Percentiles rank a stretch among this genome's conserved stretches.
Evolutionary conservation across 2,888 invertebrate genomes (phyloP).

Genomic region (Temnothorax rugatulus): DNA sequence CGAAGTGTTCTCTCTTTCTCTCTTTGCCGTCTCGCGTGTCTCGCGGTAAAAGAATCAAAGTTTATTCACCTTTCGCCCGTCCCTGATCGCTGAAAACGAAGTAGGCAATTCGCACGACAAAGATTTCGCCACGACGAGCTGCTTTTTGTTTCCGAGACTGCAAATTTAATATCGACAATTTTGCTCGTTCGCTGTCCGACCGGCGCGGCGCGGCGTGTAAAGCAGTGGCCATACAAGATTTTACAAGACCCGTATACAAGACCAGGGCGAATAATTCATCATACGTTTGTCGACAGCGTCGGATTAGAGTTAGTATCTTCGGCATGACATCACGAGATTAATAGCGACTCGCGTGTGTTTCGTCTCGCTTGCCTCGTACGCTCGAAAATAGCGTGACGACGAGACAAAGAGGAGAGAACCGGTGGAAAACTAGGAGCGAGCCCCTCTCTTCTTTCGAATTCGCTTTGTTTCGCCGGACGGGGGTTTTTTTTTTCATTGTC

Average conservation of each 20-base stretch:
- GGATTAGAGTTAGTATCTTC: slow-evolving; percentile 56
- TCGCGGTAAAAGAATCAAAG: slow-evolving; percentile 55
- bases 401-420: not conserved
- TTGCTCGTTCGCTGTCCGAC: not conserved
- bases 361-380: slow-evolving; percentile 35
- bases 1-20: not conserved
- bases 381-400: slow-evolving; percentile 54
- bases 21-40: not conserved
- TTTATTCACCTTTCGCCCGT: slow-evolving; percentile 50
- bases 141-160: not conserved
- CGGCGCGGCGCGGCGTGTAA: not conserved
- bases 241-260: not conserved
- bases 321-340: slow-evolving; percentile 62
- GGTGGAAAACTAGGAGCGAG: slow-evolving; percentile 8
- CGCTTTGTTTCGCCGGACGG: slow-evolving; percentile 2
- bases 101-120: slow-evolving; percentile 10
- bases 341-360: slow-evolving; percentile 60
- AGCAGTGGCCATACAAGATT: slow-evolving; percentile 3
- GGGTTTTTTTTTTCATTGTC: slow-evolving; percentile 10
- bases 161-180: slow-evolving; percentile 32
- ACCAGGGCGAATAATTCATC: slow-evolving; percentile 50
- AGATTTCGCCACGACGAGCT: not conserved
- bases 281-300: slow-evolving; percentile 33
- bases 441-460: slow-evolving; percentile 7
- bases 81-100: slow-evolving; percentile 50